phyloP scores from a whole-genome alignment of 2,113 vertebrate species.

The Fulica atra region DNA sequence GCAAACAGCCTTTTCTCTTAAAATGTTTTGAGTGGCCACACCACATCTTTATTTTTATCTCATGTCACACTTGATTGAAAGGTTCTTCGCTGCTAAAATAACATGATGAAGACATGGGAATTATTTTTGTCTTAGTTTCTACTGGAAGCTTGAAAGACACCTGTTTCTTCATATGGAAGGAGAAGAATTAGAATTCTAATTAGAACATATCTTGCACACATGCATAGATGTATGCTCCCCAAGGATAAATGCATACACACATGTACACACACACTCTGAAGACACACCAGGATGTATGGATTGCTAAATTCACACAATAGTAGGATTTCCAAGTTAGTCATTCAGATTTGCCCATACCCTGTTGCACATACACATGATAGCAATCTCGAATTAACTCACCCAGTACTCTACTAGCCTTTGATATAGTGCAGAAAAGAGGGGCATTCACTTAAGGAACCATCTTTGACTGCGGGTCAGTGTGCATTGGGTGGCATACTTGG shows the following conservation, averaged over 20 bases:
- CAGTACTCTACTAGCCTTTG: neutral
- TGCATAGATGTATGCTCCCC: neutral
- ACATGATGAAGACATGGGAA: neutral
- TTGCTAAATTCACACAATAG: neutral
- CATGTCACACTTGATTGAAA: neutral
- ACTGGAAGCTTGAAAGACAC: neutral
- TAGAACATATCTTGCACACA: neutral
- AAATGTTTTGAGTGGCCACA: neutral
- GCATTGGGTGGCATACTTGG: neutral
- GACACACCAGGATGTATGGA: rapidly evolving
- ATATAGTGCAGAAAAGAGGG: neutral
- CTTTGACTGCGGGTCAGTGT: neutral
- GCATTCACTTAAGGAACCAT: neutral
- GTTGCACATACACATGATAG: neutral
- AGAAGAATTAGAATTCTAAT: too few relatives aligned
- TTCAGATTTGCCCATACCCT: neutral
- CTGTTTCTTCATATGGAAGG: neutral
- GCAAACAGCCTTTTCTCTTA: slow-evolving; percentile 1
- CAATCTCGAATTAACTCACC: neutral
- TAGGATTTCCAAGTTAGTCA: neutral
- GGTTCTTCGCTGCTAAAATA: neutral
- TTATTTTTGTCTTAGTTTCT: neutral
- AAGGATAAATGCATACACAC: neutral
- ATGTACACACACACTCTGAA: neutral
- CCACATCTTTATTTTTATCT: neutral